Evolutionary conservation across 1,140 invertebrate genomes (phyloP).

Genomic region (Latrodectus geometricus): DNA sequence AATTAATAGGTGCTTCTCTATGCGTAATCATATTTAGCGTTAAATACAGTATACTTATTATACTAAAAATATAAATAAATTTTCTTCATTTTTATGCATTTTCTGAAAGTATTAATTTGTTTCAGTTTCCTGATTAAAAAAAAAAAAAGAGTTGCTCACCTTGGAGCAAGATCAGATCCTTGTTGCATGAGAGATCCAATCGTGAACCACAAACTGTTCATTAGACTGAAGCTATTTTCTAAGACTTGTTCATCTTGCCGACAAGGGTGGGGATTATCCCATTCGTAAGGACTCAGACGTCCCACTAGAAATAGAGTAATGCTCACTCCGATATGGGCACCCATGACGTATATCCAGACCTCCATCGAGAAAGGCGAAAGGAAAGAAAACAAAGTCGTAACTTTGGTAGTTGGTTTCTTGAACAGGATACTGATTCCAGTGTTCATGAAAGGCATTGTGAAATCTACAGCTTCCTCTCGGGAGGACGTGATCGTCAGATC

Average conservation of each 20-base stretch:
- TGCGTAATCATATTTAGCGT: too few relatives aligned
- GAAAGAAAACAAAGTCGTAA: slow-evolving; percentile 69
- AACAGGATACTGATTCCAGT: slow-evolving; percentile 73
- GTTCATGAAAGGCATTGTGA: slow-evolving; percentile 97
- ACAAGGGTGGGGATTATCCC: slow-evolving; percentile 66
- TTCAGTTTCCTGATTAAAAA: too few relatives aligned
- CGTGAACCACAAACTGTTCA: slow-evolving; percentile 72
- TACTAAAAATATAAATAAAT: too few relatives aligned
- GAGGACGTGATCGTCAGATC: slow-evolving; percentile 95
- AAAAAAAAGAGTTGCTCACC: slow-evolving; percentile 63
- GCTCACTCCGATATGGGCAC: slow-evolving; percentile 70
- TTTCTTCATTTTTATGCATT: too few relatives aligned
- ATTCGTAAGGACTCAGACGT: slow-evolving; percentile 70
- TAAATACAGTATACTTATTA: too few relatives aligned
- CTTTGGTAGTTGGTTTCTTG: slow-evolving; percentile 66
- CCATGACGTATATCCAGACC: slow-evolving; percentile 70
- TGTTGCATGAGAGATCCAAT: slow-evolving; percentile 72
- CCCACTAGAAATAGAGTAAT: slow-evolving; percentile 70
- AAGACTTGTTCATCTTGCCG: slow-evolving; percentile 61
- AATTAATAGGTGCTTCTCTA: too few relatives aligned
- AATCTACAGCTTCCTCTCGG: slow-evolving; percentile 89
- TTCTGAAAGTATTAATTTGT: too few relatives aligned
- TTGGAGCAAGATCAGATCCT: slow-evolving; percentile 69
- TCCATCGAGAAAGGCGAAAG: slow-evolving; percentile 70
- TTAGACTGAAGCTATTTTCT: slow-evolving; percentile 68